These are phyloP conservation scores for Gadopsis bispinosus DNA, from an alignment of 2,797 vertebrate species.

Conservation along the genomic window DNA sequence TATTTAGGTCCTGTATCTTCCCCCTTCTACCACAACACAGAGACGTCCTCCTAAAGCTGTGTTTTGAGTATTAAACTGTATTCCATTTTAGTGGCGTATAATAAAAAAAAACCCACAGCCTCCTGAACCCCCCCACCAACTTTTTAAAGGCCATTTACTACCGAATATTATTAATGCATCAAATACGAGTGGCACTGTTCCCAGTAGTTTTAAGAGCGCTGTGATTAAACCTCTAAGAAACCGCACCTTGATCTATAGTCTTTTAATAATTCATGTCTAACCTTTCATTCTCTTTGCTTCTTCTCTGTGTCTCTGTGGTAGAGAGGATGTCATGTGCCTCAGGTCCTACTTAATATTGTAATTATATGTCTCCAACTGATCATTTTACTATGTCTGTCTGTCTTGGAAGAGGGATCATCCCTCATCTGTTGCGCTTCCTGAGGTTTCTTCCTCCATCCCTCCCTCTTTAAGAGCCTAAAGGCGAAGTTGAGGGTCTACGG, in stretches of 20 bases:
- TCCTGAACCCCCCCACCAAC: not conserved
- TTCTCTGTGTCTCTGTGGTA: not conserved
- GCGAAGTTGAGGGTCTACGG: not conserved
- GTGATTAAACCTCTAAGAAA: not conserved
- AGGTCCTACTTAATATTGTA: not conserved
- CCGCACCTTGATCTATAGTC: not conserved
- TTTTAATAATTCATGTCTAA: not conserved
- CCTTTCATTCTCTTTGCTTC: not conserved
- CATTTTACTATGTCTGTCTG: not conserved
- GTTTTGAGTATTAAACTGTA: not conserved
- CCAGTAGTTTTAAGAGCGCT: not conserved
- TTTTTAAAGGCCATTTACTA: not conserved
- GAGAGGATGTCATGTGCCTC: not conserved
- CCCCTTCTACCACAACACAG: not conserved
- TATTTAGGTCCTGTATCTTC: not conserved
- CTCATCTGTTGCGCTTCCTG: too few species aligned
- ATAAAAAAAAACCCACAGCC: not conserved
- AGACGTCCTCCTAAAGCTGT: not conserved
- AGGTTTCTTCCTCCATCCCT: too few species aligned
- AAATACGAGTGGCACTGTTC: not conserved
- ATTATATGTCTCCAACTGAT: not conserved
- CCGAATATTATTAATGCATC: not conserved
- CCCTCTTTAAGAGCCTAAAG: too few species aligned
- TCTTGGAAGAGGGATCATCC: not conserved
- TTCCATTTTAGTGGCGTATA: too few species aligned